phyloP scores from a whole-genome alignment of 1,140 invertebrate species.

The Euwallacea fornicatus region DNA sequence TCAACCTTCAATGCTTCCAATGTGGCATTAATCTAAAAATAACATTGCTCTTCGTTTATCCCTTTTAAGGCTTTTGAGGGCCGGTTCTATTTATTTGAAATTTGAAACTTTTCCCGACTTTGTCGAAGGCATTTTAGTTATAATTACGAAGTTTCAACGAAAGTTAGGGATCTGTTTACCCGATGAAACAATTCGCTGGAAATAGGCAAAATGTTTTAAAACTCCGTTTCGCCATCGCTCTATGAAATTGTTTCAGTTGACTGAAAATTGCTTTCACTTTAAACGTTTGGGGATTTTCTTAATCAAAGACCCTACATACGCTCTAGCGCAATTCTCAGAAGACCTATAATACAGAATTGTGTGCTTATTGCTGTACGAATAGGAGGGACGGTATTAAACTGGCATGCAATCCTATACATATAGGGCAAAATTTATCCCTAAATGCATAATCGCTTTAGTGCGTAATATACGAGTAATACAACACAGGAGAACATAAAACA shows the following conservation, averaged over 20 bases:
- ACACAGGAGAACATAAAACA: too few species aligned
- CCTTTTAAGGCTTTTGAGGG: background rate
- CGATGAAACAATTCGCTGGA: background rate
- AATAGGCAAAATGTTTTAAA: background rate
- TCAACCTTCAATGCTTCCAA: too few species aligned
- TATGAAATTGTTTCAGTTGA: background rate
- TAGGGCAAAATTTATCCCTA: too few species aligned
- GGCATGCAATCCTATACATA: too few species aligned
- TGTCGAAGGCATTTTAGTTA: background rate
- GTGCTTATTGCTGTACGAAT: background rate
- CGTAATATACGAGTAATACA: too few species aligned
- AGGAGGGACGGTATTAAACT: background rate
- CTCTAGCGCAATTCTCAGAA: background rate
- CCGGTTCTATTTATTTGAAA: background rate
- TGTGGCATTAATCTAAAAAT: too few species aligned
- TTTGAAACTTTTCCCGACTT: conserved; percentile 1
- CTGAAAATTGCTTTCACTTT: background rate
- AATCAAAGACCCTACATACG: background rate
- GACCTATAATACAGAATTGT: background rate
- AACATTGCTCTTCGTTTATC: too few species aligned
- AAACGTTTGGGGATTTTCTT: conserved; percentile 1
- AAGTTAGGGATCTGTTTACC: background rate
- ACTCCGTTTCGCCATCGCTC: background rate
- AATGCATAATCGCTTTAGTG: too few species aligned
- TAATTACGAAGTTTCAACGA: background rate